Conservation (phyloP, 2,113 vertebrate species). For the Patagioenas fasciata region DNA sequence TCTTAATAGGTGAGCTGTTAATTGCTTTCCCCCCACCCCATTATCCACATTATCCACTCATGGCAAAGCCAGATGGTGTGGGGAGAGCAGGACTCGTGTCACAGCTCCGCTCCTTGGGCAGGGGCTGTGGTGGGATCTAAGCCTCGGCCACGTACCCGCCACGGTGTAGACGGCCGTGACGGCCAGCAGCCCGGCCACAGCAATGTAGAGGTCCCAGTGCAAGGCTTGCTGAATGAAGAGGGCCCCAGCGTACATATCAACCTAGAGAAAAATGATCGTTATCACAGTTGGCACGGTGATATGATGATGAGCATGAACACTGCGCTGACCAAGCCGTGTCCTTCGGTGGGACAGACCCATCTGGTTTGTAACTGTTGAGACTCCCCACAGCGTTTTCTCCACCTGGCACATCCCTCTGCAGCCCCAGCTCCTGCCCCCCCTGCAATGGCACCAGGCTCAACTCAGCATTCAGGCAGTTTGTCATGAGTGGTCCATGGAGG, state of each 20-base stretch:
- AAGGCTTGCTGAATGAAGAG: conserved; percentile 96
- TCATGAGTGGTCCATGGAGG: rapidly evolving
- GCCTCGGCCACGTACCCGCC: conserved; percentile 76
- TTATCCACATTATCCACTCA: not conserved
- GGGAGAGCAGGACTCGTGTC: not conserved
- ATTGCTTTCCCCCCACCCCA: rapidly evolving
- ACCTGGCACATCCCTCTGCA: rapidly evolving
- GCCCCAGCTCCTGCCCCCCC: not conserved
- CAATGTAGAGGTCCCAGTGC: conserved; percentile 90
- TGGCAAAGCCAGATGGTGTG: not conserved
- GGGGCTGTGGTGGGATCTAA: no score
- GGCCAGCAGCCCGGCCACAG: conserved; percentile 76
- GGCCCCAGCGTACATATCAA: conserved; percentile 96
- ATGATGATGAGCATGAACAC: rapidly evolving
- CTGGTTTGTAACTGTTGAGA: not conserved
- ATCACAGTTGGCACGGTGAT: rapidly evolving
- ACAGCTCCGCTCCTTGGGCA: not conserved
- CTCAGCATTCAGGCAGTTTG: rapidly evolving
- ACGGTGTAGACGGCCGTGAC: conserved; percentile 93
- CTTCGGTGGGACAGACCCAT: no score
- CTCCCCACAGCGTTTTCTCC: not conserved
- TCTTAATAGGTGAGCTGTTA: not conserved
- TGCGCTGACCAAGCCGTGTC: rapidly evolving
- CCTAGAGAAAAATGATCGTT: conserved; percentile 67
- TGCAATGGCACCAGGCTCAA: rapidly evolving